A percentile compares a stretch with the other conserved stretches of the same genome.
phyloP scores from a whole-genome alignment of 2,888 invertebrate species.

The Argyra leucocephala region DNA sequence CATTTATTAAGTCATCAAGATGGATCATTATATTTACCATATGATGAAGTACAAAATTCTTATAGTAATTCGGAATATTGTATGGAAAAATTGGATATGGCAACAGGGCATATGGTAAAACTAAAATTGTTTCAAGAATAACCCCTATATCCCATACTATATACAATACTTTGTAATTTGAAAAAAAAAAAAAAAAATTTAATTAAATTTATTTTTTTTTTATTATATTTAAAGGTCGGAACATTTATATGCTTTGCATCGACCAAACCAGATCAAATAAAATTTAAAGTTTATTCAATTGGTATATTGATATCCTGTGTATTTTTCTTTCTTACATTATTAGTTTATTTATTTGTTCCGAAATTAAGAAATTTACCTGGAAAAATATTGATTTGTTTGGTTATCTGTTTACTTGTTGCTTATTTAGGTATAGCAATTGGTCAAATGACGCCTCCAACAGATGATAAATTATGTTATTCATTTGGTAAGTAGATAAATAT shows the following conservation, averaged over 20 bases:
- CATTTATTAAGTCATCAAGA: slow-evolving; percentile 34
- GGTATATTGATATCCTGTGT: slow-evolving; percentile 53
- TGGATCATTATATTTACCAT: slow-evolving; percentile 33
- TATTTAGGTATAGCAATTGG: slow-evolving; percentile 53
- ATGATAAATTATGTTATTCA: slow-evolving; percentile 43
- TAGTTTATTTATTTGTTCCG: slow-evolving; percentile 57
- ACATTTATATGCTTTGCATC: slow-evolving; percentile 40
- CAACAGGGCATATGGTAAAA: slow-evolving; percentile 31
- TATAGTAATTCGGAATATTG: slow-evolving; percentile 37
- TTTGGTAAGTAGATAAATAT: slow-evolving; percentile 45
- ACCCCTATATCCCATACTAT: not conserved
- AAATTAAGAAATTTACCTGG: slow-evolving; percentile 64
- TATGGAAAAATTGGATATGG: slow-evolving; percentile 31
- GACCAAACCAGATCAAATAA: slow-evolving; percentile 34
- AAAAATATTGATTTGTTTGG: slow-evolving; percentile 61
- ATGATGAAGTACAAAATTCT: slow-evolving; percentile 24
- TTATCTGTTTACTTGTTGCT: slow-evolving; percentile 55
- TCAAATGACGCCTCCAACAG: slow-evolving; percentile 45
- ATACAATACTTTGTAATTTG: not conserved
- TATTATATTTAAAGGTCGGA: slow-evolving; percentile 35
- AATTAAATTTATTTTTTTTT: slow-evolving; percentile 22
- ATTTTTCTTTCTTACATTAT: slow-evolving; percentile 55
- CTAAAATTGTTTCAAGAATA: slow-evolving; percentile 11
- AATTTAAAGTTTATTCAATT: slow-evolving; percentile 37
- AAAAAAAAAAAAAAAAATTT: not conserved